Conservation (phyloP, 2,797 vertebrate genomes). For the Mastacembelus armatus region DNA sequence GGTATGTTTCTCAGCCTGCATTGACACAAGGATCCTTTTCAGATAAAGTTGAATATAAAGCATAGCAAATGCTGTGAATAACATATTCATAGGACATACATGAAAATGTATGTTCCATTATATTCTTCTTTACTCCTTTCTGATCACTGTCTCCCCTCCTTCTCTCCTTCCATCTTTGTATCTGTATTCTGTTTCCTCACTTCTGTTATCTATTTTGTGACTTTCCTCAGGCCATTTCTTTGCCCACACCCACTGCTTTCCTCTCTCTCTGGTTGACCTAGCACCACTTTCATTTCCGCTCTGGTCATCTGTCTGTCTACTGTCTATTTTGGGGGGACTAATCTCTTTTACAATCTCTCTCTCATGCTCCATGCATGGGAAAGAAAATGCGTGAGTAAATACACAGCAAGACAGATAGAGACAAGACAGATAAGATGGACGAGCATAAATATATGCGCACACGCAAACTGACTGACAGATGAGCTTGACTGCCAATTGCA, state of each 20-base stretch:
- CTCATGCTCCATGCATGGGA: constrained; percentile 47
- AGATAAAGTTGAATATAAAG: background rate
- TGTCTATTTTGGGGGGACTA: constrained; percentile 45
- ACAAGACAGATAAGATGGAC: constrained; percentile 20
- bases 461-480: constrained; percentile 33
- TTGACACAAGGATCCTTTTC: background rate
- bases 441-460: constrained; percentile 43
- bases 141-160: constrained; percentile 24
- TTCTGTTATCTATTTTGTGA: constrained; percentile 65
- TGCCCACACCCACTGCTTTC: constrained; percentile 15
- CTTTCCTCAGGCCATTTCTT: constrained; percentile 64
- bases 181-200: constrained; percentile 55
- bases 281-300: constrained; percentile 71
- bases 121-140: constrained; percentile 15
- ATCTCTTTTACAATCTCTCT: constrained; percentile 61
- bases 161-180: constrained; percentile 38
- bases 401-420: constrained; percentile 16
- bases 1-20: background rate
- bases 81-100: constrained; percentile 4
- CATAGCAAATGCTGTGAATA: background rate
- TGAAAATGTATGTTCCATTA: constrained; percentile 35
- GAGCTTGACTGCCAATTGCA: constrained; percentile 10
- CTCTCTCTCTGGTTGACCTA: constrained; percentile 63
- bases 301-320: constrained; percentile 46
- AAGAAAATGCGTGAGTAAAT: constrained; percentile 54